Evolutionary conservation across 2,113 vertebrate genomes (phyloP), one percentile per base, ranked within the genome.

Genomic region (Chunga burmeisteri): DNA sequence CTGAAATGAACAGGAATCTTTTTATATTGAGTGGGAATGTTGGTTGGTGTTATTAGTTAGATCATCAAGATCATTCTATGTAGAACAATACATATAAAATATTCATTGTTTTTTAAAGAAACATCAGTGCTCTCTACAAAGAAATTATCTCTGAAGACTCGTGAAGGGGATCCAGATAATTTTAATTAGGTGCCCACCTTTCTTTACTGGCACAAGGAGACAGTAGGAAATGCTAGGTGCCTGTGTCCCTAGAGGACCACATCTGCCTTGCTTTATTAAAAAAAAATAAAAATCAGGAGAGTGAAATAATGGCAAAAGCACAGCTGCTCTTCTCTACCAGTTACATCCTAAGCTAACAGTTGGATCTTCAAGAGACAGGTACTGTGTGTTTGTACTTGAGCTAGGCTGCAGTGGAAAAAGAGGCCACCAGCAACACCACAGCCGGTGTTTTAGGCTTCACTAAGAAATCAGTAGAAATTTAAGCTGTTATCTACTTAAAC

Each of bases 301-400:
- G n/a, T 10, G 9, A 93, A 56, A 67, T 5, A 42, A 14, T 13
- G 34, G 7, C 17, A 71, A 81, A 78, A 95, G 5, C 18, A 20
- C 40, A 40, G n/a, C 5, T 47, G 26, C 7, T 79, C 4, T 58
- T 63, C 72, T 91, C 27, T 42, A 26, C 16, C 16, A 19, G 22
- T 50, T 59, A 15, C 9, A 36, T 18, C 17, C 29, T 74, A 32
- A 90, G 38, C 4, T 27, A 74, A 50, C 32, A 40, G 27, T 9
- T 38, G 62, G 10, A 61, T 86, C 38, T 62, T 23, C 42, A 78
- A 63, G 20, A 27, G 74, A 59, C 6, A 34, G 26, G 20, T 49
- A 34, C 12, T 30, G 3, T 0, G 0, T 63, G n/a, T 27, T 82
- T 9, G 4, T 32, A 23, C n/a, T 71, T 81, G 34, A 61, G 29